Percentiles rank a stretch among this genome's conserved stretches.
Conservation (phyloP, 2,888 invertebrate genomes). For the Protodeltote pygarga region DNA sequence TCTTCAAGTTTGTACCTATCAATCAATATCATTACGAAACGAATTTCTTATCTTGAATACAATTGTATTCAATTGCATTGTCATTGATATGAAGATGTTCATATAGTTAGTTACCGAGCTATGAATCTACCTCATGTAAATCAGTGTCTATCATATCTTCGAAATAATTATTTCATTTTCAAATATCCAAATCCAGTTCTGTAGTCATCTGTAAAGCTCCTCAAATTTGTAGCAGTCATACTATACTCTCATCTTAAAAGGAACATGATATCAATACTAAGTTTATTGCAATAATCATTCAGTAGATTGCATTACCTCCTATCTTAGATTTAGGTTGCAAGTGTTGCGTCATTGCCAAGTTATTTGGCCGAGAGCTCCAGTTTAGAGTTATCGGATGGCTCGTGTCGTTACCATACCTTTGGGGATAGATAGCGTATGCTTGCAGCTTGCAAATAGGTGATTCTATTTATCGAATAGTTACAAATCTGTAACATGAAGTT, state of each 20-base stretch:
- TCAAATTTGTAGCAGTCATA: too few species aligned
- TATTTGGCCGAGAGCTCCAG: slow-evolving; percentile 49
- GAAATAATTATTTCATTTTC: too few species aligned
- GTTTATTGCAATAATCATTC: too few species aligned
- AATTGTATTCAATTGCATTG: slow-evolving; percentile 24
- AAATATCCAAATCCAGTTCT: too few species aligned
- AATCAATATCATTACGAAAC: slow-evolving; percentile 33
- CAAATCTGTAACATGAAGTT: too few species aligned
- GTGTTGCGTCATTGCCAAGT: slow-evolving; percentile 38
- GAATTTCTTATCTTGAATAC: slow-evolving; percentile 30
- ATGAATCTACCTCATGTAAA: too few species aligned
- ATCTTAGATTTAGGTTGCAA: slow-evolving; percentile 42
- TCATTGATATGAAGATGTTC: slow-evolving; percentile 22
- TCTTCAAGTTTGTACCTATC: slow-evolving; percentile 26
- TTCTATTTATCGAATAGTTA: not conserved
- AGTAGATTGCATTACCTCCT: too few species aligned
- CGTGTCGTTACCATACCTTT: slow-evolving; percentile 9
- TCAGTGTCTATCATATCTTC: too few species aligned
- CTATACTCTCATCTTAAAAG: too few species aligned
- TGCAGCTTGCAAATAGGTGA: not conserved
- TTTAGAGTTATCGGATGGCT: slow-evolving; percentile 45
- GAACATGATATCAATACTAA: too few species aligned
- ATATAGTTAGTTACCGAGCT: slow-evolving; percentile 16
- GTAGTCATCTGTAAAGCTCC: too few species aligned
- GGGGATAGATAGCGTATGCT: not conserved